A percentile compares a stretch with the other conserved stretches of the same genome.
phyloP scores from a whole-genome alignment of 2,113 vertebrate species.

The Pangasianodon hypophthalmus region DNA sequence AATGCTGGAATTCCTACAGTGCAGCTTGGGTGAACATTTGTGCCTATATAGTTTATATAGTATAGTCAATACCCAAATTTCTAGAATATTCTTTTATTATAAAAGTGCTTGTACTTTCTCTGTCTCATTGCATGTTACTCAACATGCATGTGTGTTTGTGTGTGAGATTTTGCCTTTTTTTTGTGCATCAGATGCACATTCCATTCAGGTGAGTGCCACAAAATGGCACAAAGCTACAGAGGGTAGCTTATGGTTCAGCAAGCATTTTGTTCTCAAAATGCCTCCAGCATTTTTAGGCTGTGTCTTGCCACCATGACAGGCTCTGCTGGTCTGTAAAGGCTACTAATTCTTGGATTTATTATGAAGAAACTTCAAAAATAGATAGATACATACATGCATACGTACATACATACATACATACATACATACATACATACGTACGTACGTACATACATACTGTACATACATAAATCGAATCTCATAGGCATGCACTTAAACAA shows the following conservation, averaged over 20 bases:
- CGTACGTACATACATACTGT: background rate
- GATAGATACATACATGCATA: background rate
- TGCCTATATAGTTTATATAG: background rate
- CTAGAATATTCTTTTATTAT: background rate
- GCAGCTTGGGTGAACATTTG: background rate
- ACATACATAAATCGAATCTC: no score
- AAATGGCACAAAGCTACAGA: conserved; percentile 25
- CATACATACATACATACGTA: background rate
- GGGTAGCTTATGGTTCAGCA: conserved; percentile 8
- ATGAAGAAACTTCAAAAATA: background rate
- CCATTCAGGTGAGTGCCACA: background rate
- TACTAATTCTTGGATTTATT: background rate
- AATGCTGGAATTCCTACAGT: background rate
- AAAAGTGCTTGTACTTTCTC: background rate
- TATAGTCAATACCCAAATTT: background rate
- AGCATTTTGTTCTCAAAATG: background rate
- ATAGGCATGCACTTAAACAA: background rate
- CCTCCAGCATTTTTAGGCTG: conserved; percentile 2
- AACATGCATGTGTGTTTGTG: background rate
- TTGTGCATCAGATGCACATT: background rate
- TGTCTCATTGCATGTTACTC: background rate
- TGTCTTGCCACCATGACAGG: background rate
- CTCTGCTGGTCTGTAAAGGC: background rate
- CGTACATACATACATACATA: background rate
- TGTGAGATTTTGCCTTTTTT: background rate